Evolutionary conservation across 2,113 vertebrate genomes (phyloP).

Genomic region (Meriones unguiculatus): DNA sequence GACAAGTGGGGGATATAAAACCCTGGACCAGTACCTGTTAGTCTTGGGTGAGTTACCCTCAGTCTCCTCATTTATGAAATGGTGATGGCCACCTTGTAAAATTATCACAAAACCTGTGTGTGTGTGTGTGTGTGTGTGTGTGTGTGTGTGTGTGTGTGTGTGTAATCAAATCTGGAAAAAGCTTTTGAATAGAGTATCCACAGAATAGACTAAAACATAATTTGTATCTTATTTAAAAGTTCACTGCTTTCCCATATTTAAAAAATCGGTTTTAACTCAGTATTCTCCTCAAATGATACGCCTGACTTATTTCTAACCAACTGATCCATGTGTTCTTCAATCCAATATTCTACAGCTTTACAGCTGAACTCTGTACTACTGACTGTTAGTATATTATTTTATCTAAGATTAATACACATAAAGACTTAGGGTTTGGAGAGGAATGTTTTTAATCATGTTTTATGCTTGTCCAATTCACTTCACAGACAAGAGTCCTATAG

Average conservation of each 20-base stretch:
- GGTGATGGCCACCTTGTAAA: neutral
- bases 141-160: neutral
- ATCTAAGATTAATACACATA: neutral
- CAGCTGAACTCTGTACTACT: neutral
- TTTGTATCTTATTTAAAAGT: neutral
- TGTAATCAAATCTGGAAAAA: neutral
- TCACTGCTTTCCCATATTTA: neutral
- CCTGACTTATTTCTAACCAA: constrained; percentile 6
- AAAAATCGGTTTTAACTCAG: neutral
- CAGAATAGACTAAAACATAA: neutral
- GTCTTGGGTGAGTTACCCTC: neutral
- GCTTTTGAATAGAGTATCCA: neutral
- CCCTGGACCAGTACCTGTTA: neutral
- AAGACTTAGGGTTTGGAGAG: neutral
- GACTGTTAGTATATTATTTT: neutral
- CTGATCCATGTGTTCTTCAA: neutral
- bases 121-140: neutral
- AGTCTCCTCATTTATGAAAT: neutral
- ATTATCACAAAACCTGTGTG: neutral
- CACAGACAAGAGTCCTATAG: neutral
- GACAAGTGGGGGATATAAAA: neutral
- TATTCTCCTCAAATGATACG: neutral
- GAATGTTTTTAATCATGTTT: neutral
- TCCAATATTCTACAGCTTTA: neutral
- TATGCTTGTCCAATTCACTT: neutral